Percentiles rank a stretch among this genome's conserved stretches.
These are phyloP conservation scores for Actenoides lindsayi DNA, from an alignment of 2,113 vertebrate genomes.

Conservation along the genomic window DNA sequence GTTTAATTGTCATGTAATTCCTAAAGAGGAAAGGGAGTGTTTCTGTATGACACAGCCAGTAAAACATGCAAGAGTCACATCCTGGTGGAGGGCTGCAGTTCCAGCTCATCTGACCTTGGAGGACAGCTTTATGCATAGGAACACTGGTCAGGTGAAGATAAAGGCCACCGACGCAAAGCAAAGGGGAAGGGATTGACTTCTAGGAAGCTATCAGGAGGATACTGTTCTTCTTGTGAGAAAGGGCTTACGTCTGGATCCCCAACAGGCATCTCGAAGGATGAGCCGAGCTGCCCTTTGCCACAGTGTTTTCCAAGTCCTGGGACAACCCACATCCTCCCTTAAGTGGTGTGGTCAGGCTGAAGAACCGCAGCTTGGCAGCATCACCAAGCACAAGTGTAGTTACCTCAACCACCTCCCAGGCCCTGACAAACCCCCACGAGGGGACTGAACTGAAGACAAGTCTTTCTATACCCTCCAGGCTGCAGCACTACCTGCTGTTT, in stretches of 20 bases:
- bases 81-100: conserved; percentile 18
- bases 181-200: neutral
- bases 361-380: neutral
- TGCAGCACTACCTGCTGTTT: neutral
- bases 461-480: fast-evolving
- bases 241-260: neutral
- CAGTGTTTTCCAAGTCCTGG: too few species aligned
- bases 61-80: conserved; percentile 48
- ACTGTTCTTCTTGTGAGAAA: neutral
- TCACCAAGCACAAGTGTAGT: neutral
- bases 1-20: neutral
- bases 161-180: neutral
- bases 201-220: neutral
- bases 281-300: fast-evolving
- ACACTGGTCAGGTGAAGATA: neutral
- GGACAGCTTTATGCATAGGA: neutral
- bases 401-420: neutral
- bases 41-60: conserved; percentile 37
- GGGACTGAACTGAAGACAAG: neutral
- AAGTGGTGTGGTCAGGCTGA: neutral
- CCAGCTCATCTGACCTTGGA: neutral
- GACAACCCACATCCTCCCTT: fast-evolving
- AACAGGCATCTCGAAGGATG: fast-evolving
- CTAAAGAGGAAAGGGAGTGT: conserved; percentile 42
- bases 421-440: neutral